phyloP scores from a whole-genome alignment of 2,888 invertebrate genomes.

The Monopis laevigella region DNA sequence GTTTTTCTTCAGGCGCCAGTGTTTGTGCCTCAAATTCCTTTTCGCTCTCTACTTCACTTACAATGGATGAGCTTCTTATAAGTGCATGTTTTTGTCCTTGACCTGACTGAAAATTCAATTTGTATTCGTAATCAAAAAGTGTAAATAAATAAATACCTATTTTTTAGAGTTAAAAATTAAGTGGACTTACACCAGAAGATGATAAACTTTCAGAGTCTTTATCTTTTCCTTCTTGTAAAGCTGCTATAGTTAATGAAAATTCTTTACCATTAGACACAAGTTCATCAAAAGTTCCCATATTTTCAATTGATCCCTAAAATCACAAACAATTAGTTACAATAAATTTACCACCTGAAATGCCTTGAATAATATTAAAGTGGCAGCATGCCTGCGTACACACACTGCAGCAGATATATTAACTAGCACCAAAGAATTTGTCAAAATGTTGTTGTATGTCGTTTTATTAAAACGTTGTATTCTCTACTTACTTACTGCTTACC shows the following conservation, averaged over 20 bases:
- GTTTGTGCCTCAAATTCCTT: conserved; percentile 47
- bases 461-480: no score
- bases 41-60: conserved; percentile 31
- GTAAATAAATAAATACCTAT: no score
- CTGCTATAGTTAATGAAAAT: conserved; percentile 61
- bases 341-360: no score
- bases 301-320: conserved; percentile 62
- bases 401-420: no score
- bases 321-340: background rate
- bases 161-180: no score
- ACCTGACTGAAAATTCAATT: conserved; percentile 17
- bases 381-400: no score
- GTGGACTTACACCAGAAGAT: conserved; percentile 31
- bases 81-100: background rate
- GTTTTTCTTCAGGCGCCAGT: conserved; percentile 42
- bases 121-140: no score
- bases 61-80: conserved; percentile 21
- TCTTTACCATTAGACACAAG: conserved; percentile 64
- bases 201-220: conserved; percentile 41
- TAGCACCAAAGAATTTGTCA: no score
- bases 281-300: conserved; percentile 69
- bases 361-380: no score
- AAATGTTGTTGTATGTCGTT: no score
- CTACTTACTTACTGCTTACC: no score
- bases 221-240: conserved; percentile 49